A percentile compares a stretch with the other conserved stretches of the same genome.
Evolutionary conservation across 2,113 vertebrate genomes (phyloP).

Genomic region (Nasalis larvatus): DNA sequence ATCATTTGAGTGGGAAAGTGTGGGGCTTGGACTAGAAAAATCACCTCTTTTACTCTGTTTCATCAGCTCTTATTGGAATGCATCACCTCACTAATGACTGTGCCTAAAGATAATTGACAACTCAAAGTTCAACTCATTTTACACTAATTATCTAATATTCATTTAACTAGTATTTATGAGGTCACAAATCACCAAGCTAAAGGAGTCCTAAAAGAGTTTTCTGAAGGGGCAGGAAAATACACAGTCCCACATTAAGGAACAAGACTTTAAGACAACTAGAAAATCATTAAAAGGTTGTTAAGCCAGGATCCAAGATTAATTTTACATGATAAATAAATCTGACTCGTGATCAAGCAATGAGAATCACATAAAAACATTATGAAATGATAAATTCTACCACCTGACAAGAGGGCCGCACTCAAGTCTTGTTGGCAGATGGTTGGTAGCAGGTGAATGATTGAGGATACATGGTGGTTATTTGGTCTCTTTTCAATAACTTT

Average conservation of each 20-base stretch:
- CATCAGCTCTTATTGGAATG: not conserved
- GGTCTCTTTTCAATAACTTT: not conserved
- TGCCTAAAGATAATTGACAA: not conserved
- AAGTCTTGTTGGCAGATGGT: not conserved
- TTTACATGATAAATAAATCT: not conserved
- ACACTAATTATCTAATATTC: conserved; percentile 24
- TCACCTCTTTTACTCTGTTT: not conserved
- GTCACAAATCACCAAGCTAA: conserved; percentile 29
- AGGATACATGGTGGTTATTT: not conserved
- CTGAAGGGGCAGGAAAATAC: not conserved
- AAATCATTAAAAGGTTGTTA: not conserved
- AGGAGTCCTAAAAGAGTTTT: not conserved
- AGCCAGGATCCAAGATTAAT: not conserved
- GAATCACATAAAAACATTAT: not conserved
- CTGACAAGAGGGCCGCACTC: not conserved
- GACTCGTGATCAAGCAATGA: not conserved
- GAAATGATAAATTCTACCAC: not conserved
- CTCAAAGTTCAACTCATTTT: conserved; percentile 28
- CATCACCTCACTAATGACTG: not conserved
- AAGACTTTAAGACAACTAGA: not conserved
- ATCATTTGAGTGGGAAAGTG: not conserved
- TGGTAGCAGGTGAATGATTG: not conserved
- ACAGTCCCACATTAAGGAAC: not conserved
- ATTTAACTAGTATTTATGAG: conserved; percentile 15
- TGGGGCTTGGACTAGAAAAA: not conserved